These are phyloP conservation scores for Halcyon leucocephala DNA, from an alignment of 2,797 vertebrate species.

Conservation along the genomic window DNA sequence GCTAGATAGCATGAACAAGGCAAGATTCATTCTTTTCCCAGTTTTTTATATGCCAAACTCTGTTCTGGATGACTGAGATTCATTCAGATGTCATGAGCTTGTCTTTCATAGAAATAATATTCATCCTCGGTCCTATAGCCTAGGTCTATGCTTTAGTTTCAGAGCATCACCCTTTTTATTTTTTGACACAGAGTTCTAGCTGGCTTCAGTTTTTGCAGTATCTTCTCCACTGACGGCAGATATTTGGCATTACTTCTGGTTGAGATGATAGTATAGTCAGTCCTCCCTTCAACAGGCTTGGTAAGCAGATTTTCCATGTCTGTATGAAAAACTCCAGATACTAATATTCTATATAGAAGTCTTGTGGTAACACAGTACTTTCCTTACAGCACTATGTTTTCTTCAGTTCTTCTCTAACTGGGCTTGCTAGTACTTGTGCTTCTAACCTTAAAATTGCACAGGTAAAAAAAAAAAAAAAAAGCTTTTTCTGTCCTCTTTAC, in stretches of 20 bases:
- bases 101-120: neutral
- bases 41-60: neutral
- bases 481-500: neutral
- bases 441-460: neutral
- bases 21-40: neutral
- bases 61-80: fast-evolving
- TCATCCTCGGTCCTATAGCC: neutral
- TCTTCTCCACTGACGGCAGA: neutral
- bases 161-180: neutral
- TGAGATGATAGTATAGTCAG: neutral
- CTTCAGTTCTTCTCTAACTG: neutral
- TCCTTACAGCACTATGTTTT: neutral
- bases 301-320: neutral
- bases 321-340: neutral
- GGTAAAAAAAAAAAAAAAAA: neutral
- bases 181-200: neutral
- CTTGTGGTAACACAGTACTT: neutral
- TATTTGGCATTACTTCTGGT: neutral
- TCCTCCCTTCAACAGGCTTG: neutral
- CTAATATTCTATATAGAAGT: fast-evolving
- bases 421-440: neutral
- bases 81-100: neutral
- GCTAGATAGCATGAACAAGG: neutral
- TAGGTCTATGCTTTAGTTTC: neutral
- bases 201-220: neutral